Evolutionary conservation across 2,113 vertebrate genomes (phyloP), one percentile per base, ranked within the genome.

Genomic region (Sisor rabdophorus): DNA sequence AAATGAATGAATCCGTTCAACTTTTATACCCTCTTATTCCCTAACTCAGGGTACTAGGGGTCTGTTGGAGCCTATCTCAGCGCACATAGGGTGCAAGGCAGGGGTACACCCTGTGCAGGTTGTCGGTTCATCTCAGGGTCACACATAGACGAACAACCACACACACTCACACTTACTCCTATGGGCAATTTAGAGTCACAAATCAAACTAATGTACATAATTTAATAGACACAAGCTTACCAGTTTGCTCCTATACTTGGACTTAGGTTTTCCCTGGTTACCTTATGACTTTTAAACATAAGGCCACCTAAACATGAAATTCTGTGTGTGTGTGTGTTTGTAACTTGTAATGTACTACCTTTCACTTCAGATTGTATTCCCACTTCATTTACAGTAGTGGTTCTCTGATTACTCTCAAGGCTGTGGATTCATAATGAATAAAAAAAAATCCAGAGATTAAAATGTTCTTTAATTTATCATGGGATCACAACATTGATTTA

Each of bases 401-500:
- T 52, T 19, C 26, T 11, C 11, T 6, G 67, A 47, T 52, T 69
- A n/a, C 19, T 54, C 19, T 70, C 24, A 16, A 53, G 50, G 2
- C 24, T 17, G 26, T 71, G 19, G 19, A 71, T 54, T 71, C 26
- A 70, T 53, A 70, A 70, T 30, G 9, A 65, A 22, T 47, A 6
- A n/a, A 47, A 65, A 47, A 67, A 50, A 50, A 17, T 1, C 9
- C 4, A 12, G n/a, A 0, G 13, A 59, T 4, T 2, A 56, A n/a
- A n/a, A 19, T 53, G 20, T 52, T 30, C 24, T 70, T 24, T 52
- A 70, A 70, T 70, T 50, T 70, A 28, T 70, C 67, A 70, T 30
- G 40, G 40, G 63, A 67, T 67, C 40, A 24, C 40, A 2, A 67
- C 40, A 24, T 53, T 70, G 47, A 70, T 70, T 70, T 53, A 53